phyloP scores from a whole-genome alignment of 2,113 vertebrate species.

The Laterallus jamaicensis region DNA sequence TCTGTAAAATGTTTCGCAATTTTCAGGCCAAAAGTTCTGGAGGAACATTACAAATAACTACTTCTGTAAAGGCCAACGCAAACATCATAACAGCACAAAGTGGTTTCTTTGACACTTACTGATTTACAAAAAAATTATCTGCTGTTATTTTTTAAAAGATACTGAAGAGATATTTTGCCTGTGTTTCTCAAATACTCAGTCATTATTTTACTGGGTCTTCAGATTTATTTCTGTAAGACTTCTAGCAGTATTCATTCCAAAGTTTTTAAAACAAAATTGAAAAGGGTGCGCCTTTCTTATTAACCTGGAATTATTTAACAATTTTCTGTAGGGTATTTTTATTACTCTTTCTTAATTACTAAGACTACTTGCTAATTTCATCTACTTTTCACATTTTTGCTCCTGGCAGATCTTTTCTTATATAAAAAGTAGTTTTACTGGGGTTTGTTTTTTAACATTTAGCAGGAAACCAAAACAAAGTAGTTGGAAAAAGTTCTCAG shows the following conservation, averaged over 20 bases:
- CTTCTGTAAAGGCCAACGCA: not conserved
- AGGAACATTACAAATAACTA: not conserved
- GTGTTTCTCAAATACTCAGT: not conserved
- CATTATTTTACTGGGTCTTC: not conserved
- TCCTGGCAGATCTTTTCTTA: not conserved
- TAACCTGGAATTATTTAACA: not conserved
- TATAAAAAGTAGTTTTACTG: not conserved
- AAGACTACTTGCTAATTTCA: conserved; percentile 6
- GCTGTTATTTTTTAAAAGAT: not conserved
- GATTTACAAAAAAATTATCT: not conserved
- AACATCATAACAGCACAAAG: not conserved
- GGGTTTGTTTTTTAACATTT: not conserved
- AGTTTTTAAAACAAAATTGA: not conserved
- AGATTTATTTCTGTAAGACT: not conserved
- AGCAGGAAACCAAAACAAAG: not conserved
- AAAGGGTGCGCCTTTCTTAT: not conserved
- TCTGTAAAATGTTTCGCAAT: not conserved
- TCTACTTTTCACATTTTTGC: not conserved
- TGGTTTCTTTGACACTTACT: not conserved
- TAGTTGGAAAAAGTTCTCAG: not conserved
- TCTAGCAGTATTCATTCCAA: not conserved
- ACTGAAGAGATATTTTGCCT: not conserved
- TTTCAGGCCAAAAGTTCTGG: not conserved
- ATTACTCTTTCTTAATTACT: conserved; percentile 6
- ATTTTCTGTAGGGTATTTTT: not conserved